Evolutionary conservation across 2,888 invertebrate genomes (phyloP).

Genomic region (Andrena dorsata): DNA sequence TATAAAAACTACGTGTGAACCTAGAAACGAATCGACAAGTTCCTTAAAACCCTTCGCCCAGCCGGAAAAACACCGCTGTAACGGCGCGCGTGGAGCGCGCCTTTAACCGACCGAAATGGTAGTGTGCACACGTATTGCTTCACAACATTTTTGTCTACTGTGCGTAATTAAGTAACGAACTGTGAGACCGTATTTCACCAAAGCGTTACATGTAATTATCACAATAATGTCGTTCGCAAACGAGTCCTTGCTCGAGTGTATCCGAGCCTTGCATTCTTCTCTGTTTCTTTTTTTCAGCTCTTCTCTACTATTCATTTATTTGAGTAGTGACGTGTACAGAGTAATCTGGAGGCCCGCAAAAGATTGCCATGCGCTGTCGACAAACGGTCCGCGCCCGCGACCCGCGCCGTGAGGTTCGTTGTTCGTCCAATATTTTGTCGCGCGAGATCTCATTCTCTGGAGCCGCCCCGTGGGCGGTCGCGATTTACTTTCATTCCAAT

Average conservation of each 20-base stretch:
- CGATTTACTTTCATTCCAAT: not conserved
- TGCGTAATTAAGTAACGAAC: slow-evolving; percentile 69
- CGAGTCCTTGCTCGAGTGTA: slow-evolving; percentile 63
- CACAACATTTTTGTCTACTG: slow-evolving; percentile 57
- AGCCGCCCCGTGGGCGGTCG: not conserved
- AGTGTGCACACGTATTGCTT: slow-evolving; percentile 63
- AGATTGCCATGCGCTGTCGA: slow-evolving; percentile 67
- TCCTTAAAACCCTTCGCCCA: slow-evolving; percentile 22
- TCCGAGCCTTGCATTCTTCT: slow-evolving; percentile 58
- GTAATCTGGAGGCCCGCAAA: slow-evolving; percentile 74
- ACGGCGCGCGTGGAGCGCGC: slow-evolving; percentile 28
- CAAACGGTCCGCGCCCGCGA: slow-evolving; percentile 43
- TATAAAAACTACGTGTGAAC: slow-evolving; percentile 53
- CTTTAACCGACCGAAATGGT: slow-evolving; percentile 41
- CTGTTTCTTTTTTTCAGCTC: slow-evolving; percentile 48
- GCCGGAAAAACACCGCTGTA: slow-evolving; percentile 32
- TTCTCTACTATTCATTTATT: slow-evolving; percentile 51
- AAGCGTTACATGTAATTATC: slow-evolving; percentile 64
- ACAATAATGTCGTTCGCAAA: slow-evolving; percentile 65
- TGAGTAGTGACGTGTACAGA: slow-evolving; percentile 70
- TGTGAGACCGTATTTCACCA: slow-evolving; percentile 59
- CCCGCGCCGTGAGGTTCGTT: slow-evolving; percentile 7
- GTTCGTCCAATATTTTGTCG: not conserved
- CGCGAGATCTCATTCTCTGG: slow-evolving; percentile 9
- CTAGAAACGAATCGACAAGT: slow-evolving; percentile 59